phyloP scores from a whole-genome alignment of 2,888 invertebrate species.

The Eristalis tenax region DNA sequence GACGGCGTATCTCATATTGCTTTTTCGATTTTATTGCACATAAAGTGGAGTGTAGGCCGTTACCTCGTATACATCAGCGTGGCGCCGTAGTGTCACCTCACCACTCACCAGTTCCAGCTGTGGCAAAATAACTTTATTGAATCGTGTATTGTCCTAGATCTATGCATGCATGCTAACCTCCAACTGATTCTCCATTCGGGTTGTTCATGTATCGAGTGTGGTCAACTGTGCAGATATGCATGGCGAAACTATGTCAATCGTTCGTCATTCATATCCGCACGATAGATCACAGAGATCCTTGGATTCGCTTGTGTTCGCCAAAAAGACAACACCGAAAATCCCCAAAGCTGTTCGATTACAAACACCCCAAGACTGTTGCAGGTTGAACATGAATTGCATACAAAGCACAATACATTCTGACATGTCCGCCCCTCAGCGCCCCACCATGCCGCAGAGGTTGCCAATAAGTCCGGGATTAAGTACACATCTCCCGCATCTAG shows the following conservation, averaged over 20 bases:
- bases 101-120: no score
- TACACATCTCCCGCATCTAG: slow-evolving; percentile 13
- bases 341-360: slow-evolving; percentile 6
- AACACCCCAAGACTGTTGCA: not conserved
- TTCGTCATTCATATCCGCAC: not conserved
- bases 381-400: not conserved
- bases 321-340: not conserved
- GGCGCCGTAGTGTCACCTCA: no score
- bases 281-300: not conserved
- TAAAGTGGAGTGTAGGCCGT: no score
- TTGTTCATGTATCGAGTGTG: not conserved
- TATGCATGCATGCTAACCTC: no score
- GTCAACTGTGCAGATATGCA: not conserved
- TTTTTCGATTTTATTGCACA: no score
- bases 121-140: no score
- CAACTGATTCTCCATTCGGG: not conserved
- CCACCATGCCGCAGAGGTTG: slow-evolving; percentile 4
- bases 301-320: not conserved
- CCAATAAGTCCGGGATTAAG: slow-evolving; percentile 57
- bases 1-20: no score
- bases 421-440: slow-evolving; percentile 3
- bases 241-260: not conserved
- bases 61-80: no score
- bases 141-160: no score
- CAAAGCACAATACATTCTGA: slow-evolving; percentile 14